Base-by-base conservation (phyloP, 2,113 vertebrate species). In the Apus apus region DNA sequence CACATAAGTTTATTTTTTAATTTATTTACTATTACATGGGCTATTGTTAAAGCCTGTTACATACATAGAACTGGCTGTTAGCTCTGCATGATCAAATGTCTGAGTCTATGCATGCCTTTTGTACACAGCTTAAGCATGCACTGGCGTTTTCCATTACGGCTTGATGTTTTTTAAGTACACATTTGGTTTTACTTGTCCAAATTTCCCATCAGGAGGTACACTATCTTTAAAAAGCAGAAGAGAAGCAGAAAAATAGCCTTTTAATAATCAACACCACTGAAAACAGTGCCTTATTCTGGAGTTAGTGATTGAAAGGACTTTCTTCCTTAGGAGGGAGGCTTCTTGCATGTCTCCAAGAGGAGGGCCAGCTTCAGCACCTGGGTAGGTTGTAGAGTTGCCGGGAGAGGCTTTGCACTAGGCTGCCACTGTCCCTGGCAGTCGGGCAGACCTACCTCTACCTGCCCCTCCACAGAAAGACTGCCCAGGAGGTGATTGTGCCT, bases 261-360 rank as follows among this genome's bases (percentile, higher is more conserved):
- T 96, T 84, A 94, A 94, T 76, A 40, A 79, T 16, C 4, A 1
- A 5, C 29, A 56, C 6, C 26, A 71, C 48, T 50, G 79, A 91
- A 91, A 94, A 89, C 62, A 91, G 56, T 71, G 32, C n/a, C 53
- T 90, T 75, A 88, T 84, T 94, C 88, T 93, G 75, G 61, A 81
- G 46, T n/a, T 57, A 77, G 38, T 57, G 19, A 70, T 36, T 85
- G 66, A 77, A 91, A 88, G 79, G 70, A 81, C 21, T 36, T 82
- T 91, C 72, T 91, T 86, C 57, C 18, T 27, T 84, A 61, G 51
- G 54, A 74, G 43, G 30, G 5, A n/a, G 26, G 22, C 6, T 40
- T 48, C 91, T 64, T 43, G 29, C 0, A 0, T 12, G 14, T 25
- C 66, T 65, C 62, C 19, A 34, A 48, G n/a, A 2, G 23, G 21